Evolutionary conservation across 2,113 vertebrate species (phyloP).

Genomic region (Microtus oregoni): DNA sequence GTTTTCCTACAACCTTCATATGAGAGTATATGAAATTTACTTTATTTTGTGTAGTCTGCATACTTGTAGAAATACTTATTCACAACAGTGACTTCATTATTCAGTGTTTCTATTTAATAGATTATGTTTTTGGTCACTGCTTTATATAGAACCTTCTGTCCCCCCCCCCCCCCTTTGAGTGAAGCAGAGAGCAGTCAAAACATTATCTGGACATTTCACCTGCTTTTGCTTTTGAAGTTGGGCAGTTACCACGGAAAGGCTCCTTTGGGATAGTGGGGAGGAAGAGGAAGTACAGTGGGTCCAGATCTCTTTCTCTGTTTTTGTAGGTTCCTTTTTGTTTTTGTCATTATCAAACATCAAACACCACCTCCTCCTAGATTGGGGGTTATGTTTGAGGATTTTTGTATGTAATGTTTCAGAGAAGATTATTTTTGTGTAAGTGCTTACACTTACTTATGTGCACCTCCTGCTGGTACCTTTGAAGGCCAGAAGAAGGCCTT

Average conservation of each 20-base stretch:
- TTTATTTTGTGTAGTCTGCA: not conserved
- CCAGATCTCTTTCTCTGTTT: not conserved
- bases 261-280: not conserved
- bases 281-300: not conserved
- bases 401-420: not conserved
- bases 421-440: not conserved
- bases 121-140: not conserved
- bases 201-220: not conserved
- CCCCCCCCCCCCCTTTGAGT: not conserved
- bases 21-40: not conserved
- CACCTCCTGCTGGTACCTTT: not conserved
- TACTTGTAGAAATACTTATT: not conserved
- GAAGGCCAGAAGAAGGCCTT: not conserved
- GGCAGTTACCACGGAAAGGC: not conserved
- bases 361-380: not conserved
- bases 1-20: not conserved
- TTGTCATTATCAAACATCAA: not conserved
- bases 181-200: not conserved
- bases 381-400: not conserved
- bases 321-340: not conserved
- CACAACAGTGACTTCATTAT: not conserved
- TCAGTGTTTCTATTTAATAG: not conserved
- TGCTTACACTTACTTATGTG: not conserved
- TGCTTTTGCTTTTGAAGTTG: not conserved
- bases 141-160: not conserved